phyloP scores from a whole-genome alignment of 2,888 invertebrate genomes.

The Platynereis dumerilii region DNA sequence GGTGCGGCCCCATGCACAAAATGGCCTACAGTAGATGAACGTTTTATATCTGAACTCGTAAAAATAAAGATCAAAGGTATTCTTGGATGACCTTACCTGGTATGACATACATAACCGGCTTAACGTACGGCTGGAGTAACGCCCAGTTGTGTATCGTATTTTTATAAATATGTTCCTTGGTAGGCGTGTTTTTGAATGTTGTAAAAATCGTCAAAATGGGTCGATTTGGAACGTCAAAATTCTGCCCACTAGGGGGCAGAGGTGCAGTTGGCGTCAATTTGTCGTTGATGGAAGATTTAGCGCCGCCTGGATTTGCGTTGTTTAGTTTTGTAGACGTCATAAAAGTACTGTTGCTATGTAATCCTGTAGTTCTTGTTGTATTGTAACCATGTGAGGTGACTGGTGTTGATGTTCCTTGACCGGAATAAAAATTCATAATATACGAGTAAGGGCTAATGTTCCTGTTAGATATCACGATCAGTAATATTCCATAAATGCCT shows the following conservation, averaged over 20 bases:
- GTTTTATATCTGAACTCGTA: no score
- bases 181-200: slow-evolving; percentile 13
- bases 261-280: neutral
- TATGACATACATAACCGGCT: slow-evolving; percentile 19
- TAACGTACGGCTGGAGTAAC: slow-evolving; percentile 9
- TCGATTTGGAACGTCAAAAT: neutral
- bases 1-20: no score
- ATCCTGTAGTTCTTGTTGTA: neutral
- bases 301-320: neutral
- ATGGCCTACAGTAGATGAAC: no score
- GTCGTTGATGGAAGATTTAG: neutral
- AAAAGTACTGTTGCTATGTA: no score
- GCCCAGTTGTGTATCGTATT: slow-evolving; percentile 25
- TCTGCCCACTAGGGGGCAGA: neutral
- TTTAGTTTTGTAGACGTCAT: neutral
- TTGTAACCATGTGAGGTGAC: neutral
- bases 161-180: slow-evolving; percentile 12
- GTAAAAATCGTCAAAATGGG: slow-evolving; percentile 19
- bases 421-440: slow-evolving; percentile 7
- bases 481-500: slow-evolving; percentile 17
- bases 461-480: slow-evolving; percentile 14
- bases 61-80: no score
- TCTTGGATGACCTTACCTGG: no score
- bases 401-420: neutral
- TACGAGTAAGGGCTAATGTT: slow-evolving; percentile 17